Evolutionary conservation across 2,113 vertebrate species (phyloP).

Genomic region (Crotalus viridis): DNA sequence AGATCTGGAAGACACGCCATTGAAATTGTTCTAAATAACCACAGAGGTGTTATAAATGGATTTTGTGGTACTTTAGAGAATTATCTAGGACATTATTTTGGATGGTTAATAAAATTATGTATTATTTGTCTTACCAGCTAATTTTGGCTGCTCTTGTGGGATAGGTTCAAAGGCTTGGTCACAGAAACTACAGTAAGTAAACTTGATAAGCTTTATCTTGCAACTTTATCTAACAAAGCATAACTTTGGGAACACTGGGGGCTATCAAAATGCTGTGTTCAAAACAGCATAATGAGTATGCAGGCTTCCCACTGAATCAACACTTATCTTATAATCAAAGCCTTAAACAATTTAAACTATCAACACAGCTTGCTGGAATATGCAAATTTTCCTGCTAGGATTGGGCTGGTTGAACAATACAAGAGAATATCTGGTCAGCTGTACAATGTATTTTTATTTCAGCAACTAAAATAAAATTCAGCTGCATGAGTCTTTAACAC

Average conservation of each 20-base stretch:
- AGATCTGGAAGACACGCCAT: not conserved
- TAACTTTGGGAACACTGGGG: not conserved
- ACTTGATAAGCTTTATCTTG: not conserved
- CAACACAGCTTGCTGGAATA: not conserved
- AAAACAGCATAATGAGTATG: constrained; percentile 44
- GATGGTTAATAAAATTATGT: not conserved
- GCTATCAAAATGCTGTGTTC: constrained; percentile 35
- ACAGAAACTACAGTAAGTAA: not conserved
- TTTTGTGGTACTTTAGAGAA: not conserved
- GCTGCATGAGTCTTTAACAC: not conserved
- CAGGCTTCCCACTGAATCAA: constrained; percentile 46
- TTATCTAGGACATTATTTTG: not conserved
- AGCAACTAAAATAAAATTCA: not conserved
- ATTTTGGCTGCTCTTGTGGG: not conserved
- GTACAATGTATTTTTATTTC: not conserved
- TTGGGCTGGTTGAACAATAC: not conserved
- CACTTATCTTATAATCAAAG: not conserved
- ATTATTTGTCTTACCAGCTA: not conserved
- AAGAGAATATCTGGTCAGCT: constrained; percentile 12
- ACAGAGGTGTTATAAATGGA: not conserved
- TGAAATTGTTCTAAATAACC: not conserved
- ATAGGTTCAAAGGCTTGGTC: not conserved
- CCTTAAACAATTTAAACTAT: not conserved
- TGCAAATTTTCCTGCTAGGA: not conserved
- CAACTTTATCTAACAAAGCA: not conserved